A percentile compares a stretch with the other conserved stretches of the same genome.
phyloP scores from a whole-genome alignment of 2,113 vertebrate genomes.

The Apus apus region DNA sequence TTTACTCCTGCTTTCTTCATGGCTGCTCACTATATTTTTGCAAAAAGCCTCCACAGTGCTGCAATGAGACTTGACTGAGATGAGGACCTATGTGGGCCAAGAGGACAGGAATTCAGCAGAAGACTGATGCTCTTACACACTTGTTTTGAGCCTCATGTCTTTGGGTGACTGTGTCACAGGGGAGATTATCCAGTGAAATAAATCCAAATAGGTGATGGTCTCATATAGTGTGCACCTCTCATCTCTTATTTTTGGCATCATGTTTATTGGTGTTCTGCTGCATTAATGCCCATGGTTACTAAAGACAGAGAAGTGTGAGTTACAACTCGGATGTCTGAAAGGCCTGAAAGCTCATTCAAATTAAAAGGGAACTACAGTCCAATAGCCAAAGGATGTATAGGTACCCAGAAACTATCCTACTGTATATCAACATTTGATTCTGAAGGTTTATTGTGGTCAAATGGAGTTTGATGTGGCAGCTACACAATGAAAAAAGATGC shows the following conservation, averaged over 20 bases:
- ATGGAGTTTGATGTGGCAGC: slow-evolving; percentile 9
- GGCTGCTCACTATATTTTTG: neutral
- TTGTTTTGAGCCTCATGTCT: neutral
- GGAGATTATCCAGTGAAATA: neutral
- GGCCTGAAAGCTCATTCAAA: neutral
- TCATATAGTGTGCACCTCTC: neutral
- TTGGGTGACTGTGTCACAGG: neutral
- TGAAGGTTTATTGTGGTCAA: neutral
- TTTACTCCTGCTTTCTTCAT: neutral
- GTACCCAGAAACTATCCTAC: neutral
- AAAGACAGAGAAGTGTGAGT: neutral
- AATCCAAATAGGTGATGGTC: neutral
- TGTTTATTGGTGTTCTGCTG: neutral
- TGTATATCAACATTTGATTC: neutral
- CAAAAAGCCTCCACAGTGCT: too few species aligned
- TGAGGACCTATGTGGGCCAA: neutral
- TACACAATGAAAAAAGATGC: neutral
- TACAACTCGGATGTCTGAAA: neutral
- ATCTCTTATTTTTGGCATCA: neutral
- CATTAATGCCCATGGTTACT: neutral
- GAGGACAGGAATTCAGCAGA: neutral
- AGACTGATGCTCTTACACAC: neutral
- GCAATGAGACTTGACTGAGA: fast-evolving
- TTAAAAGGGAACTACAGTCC: neutral
- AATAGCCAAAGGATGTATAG: neutral